Evolutionary conservation across 1,140 invertebrate species (phyloP), one percentile per base, ranked within the genome.

Genomic region (Pseudomyrmex dendroicus): DNA sequence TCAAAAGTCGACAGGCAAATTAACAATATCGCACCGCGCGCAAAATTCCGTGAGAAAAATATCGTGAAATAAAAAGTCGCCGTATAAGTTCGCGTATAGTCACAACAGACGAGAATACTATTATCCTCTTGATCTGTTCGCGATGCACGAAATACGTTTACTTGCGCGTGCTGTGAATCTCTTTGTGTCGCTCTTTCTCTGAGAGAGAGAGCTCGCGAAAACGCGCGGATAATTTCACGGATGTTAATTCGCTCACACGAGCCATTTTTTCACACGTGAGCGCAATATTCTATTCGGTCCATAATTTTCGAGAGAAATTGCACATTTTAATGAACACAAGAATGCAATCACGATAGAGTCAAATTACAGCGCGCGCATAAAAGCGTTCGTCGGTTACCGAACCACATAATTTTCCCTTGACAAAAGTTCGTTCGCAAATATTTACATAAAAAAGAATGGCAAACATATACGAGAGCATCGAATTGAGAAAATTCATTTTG

Each of bases 351-450:
- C 64, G 35, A 46, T 70, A 4, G 44, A 22, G 20, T 15, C 46
- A 68, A 35, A 35, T 35, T 7, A 35, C 5, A 50, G 54, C 35
- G 66, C 35, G 9, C 76, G 13, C 64, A 70, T 66, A 78, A 78
- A 78, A 66, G 76, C 64, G 57, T 70, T 66, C 52, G 52, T 52
- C 35, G 20, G 64, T 52, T 70, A 70, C 35, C 76, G 70, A 78
- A 78, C 76, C 68, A 78, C 64, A 54, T 66, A 78, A 78, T 78
- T 78, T 78, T 78, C 76, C n/a, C 54, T 20, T 59, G 52, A 46
- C 17, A 54, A n/a, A 59, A 70, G 52, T 66, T 52, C 12, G 76
- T 1, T 59, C 52, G 64, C 44, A 70, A 78, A 78, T 78, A 78
- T 78, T 78, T 78, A 48, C 76, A 48, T 20, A 66, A 20, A 70